These are phyloP conservation scores for Brassicogethes aeneus DNA, from an alignment of 2,888 invertebrate species.

Conservation along the genomic window DNA sequence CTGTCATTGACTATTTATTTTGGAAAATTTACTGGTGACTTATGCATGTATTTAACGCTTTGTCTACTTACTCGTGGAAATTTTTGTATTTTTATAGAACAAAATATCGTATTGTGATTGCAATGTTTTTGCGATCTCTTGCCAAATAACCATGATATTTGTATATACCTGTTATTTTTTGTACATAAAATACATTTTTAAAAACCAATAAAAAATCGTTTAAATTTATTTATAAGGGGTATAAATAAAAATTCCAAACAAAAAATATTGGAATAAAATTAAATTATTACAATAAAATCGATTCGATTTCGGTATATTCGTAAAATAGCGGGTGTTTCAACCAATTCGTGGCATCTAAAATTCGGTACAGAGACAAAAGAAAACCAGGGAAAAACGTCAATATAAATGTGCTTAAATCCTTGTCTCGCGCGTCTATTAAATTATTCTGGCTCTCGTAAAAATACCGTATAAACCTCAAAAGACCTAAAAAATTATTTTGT, in stretches of 20 bases:
- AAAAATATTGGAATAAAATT: slow-evolving; percentile 4
- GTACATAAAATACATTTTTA: neutral
- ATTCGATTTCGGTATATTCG: slow-evolving; percentile 20
- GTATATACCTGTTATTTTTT: neutral
- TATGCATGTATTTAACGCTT: no score
- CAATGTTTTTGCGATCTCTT: neutral
- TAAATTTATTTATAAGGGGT: slow-evolving; percentile 2
- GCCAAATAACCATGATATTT: neutral
- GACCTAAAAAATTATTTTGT: slow-evolving; percentile 16
- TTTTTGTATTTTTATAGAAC: no score
- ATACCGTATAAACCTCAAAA: slow-evolving; percentile 32
- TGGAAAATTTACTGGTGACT: no score
- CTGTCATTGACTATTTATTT: no score
- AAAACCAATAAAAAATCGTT: neutral
- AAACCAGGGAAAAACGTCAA: slow-evolving; percentile 33
- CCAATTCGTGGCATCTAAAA: slow-evolving; percentile 35
- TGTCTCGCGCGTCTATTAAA: slow-evolving; percentile 10
- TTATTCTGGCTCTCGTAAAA: slow-evolving; percentile 15
- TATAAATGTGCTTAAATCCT: slow-evolving; percentile 26
- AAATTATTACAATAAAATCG: slow-evolving; percentile 1
- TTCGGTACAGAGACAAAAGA: slow-evolving; percentile 33
- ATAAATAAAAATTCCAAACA: slow-evolving; percentile 10
- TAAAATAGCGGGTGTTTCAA: slow-evolving; percentile 30
- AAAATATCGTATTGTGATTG: no score
- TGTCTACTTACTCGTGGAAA: no score